Evolutionary conservation across 2,888 invertebrate species (phyloP), one percentile per base, ranked within the genome.

Genomic region (Cheilosia impressa): DNA sequence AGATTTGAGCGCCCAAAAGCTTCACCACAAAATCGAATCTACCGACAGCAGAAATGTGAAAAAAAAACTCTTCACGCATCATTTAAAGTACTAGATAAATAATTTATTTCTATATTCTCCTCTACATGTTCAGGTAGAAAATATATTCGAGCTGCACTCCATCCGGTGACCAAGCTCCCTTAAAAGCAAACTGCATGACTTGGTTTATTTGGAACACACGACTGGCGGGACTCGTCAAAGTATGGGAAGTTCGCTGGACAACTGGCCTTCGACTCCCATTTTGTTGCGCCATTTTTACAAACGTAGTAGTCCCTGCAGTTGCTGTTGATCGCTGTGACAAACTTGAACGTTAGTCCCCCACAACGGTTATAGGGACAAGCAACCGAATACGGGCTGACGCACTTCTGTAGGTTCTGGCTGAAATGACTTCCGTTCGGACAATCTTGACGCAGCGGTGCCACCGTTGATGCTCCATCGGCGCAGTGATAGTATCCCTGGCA

Each of bases 401-500:
- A 91, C 1, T 19, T 0, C 19, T 83, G 60, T 0, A 0, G 0
- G 0, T 0, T 0, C 0, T 15, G 0, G 84, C 88, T 15, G 34
- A 89, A 91, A n/a, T 89, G 88, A 4, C 87, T 81, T n/a, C 88
- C 89, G 1, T 10, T n/a, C 1, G 87, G 88, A 75, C 91, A 91
- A 4, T 88, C 4, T 9, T 73, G 80, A 89, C 90, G 90, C 6
- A 31, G 7, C 7, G 57, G 72, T n/a, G 3, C 27, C 13, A 22
- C 34, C 17, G 66, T 77, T 52, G 24, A 34, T 34, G 22, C 52
- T 5, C 69, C 53, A 0, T 0, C 0, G 0, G 3, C 0, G 52
- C 91, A 91, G 0, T 53, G 63, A 75, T 72, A 90, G 72, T 62
- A 91, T 7, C 91, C 91, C 15, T 87, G 88, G 53, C 91, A 91